phyloP scores from a whole-genome alignment of 1,140 invertebrate species.

The Cherax destructor region DNA sequence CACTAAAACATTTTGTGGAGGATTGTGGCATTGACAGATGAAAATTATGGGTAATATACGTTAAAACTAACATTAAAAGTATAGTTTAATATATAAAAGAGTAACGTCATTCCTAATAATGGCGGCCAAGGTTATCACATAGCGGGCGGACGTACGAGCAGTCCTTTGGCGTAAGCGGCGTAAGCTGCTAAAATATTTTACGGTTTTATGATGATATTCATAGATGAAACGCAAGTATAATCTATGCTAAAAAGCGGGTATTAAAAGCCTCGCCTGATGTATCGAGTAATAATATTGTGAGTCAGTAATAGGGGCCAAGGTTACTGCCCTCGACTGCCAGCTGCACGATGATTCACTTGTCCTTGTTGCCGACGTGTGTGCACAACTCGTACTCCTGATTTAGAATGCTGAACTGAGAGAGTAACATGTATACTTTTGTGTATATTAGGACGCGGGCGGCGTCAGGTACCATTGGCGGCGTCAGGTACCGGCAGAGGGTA shows the following conservation, averaged over 20 bases:
- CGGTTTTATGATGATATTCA: not conserved
- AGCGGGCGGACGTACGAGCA: slow-evolving; percentile 42
- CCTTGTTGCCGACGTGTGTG: not conserved
- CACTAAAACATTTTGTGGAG: too few relatives aligned
- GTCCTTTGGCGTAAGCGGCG: not conserved
- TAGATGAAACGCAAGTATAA: not conserved
- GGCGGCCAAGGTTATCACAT: too few relatives aligned
- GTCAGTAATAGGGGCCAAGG: slow-evolving; percentile 54
- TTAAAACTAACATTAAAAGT: too few relatives aligned
- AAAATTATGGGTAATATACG: too few relatives aligned
- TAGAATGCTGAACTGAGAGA: too few relatives aligned
- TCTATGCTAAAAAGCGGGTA: not conserved
- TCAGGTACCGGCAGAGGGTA: slow-evolving; percentile 16
- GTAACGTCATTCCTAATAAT: too few relatives aligned
- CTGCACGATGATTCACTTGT: slow-evolving; percentile 18
- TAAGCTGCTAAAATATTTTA: not conserved
- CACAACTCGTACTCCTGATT: too few relatives aligned
- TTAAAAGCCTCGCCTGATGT: slow-evolving; percentile 11
- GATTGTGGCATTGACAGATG: too few relatives aligned
- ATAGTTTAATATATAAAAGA: too few relatives aligned
- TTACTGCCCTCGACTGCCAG: slow-evolving; percentile 62
- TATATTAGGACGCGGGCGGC: not conserved
- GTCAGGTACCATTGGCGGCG: not conserved
- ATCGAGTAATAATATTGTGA: slow-evolving; percentile 8
- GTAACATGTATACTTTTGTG: too few relatives aligned